Evolutionary conservation across 2,113 vertebrate genomes (phyloP).

Genomic region (Protomyctophum bolini): DNA sequence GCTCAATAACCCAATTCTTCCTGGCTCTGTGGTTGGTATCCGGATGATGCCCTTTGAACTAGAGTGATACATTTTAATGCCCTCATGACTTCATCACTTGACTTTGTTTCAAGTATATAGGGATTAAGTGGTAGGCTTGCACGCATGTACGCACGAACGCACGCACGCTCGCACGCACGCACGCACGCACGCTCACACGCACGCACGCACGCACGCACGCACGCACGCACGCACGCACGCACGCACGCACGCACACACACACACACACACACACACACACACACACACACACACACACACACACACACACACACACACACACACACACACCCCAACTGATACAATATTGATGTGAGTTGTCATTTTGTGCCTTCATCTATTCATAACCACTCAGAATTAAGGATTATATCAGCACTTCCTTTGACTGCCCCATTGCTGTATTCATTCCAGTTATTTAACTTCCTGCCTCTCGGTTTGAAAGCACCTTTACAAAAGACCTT

Average conservation of each 20-base stretch:
- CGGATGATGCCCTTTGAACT: conserved; percentile 15
- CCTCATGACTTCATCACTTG: conserved; percentile 48
- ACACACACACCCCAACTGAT: too few species aligned
- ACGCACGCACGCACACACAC: too few species aligned
- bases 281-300: background rate
- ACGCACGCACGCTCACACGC: too few species aligned
- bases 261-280: too few species aligned
- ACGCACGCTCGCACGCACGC: too few species aligned
- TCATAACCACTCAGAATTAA: conserved; percentile 3
- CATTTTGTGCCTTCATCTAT: too few species aligned
- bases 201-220: too few species aligned
- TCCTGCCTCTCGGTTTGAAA: conserved; percentile 32
- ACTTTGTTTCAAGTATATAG: conserved; percentile 40
- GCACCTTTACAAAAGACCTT: conserved; percentile 30
- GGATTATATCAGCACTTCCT: conserved; percentile 1
- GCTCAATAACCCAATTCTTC: conserved; percentile 65
- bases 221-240: too few species aligned
- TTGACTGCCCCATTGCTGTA: background rate
- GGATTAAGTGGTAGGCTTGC: too few species aligned
- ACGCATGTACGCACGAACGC: too few species aligned
- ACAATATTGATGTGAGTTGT: too few species aligned
- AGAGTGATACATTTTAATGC: conserved; percentile 20
- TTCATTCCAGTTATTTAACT: conserved; percentile 4
- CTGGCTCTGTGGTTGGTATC: conserved; percentile 40
- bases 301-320: background rate